These are phyloP conservation scores for Cantharis flavilabris DNA, from an alignment of 2,888 invertebrate genomes.

Conservation along the genomic window DNA sequence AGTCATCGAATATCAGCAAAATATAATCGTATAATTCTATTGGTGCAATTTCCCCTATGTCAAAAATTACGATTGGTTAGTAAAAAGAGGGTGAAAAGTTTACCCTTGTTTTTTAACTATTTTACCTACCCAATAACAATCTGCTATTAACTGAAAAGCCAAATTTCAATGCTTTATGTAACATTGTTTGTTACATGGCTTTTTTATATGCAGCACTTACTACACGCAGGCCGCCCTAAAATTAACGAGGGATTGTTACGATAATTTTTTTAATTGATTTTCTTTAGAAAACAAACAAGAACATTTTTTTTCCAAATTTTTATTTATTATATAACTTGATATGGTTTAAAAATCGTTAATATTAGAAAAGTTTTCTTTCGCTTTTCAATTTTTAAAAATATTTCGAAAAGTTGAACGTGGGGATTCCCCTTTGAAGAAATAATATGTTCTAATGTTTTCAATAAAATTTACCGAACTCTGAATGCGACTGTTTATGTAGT, in stretches of 20 bases:
- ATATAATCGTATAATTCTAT: conserved; percentile 33
- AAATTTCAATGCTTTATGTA: background rate
- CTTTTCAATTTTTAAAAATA: no score
- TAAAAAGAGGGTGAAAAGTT: conserved; percentile 46
- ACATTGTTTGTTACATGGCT: background rate
- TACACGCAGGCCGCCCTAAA: background rate
- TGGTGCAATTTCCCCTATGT: conserved; percentile 44
- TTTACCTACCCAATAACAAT: conserved; percentile 46
- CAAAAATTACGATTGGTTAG: conserved; percentile 46
- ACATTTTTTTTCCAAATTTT: no score
- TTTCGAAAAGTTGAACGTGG: no score
- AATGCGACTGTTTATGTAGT: no score
- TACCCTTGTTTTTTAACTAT: conserved; percentile 51
- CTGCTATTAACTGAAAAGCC: conserved; percentile 29
- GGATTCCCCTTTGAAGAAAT: no score
- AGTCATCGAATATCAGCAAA: conserved; percentile 37
- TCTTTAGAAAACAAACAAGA: background rate
- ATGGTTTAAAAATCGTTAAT: no score
- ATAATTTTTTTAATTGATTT: background rate
- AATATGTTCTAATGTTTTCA: no score
- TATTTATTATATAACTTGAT: no score
- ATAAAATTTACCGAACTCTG: no score
- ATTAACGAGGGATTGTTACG: background rate
- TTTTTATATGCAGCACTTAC: background rate
- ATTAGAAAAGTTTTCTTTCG: no score